These are phyloP conservation scores for Chrysomela aeneicollis DNA, from an alignment of 2,888 invertebrate species.

Conservation along the genomic window DNA sequence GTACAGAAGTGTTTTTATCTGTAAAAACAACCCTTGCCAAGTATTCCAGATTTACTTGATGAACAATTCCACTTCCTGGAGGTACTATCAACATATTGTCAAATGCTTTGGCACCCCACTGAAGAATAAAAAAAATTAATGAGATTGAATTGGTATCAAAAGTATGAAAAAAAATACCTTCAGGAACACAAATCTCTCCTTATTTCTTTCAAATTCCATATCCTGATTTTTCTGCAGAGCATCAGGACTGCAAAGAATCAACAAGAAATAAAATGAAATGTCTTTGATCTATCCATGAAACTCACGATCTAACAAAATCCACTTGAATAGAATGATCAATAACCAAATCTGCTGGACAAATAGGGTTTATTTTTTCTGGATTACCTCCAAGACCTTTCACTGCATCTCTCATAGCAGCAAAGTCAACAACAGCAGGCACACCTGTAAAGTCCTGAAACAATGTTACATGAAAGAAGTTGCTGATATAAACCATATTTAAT, in stretches of 20 bases:
- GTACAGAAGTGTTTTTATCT: constrained; percentile 64
- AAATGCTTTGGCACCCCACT: constrained; percentile 97
- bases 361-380: constrained; percentile 93
- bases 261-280: not conserved
- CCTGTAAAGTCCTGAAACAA: constrained; percentile 85
- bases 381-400: constrained; percentile 86
- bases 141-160: constrained; percentile 18
- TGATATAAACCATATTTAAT: too few relatives aligned
- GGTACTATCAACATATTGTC: constrained; percentile 97
- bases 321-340: constrained; percentile 99
- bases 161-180: constrained; percentile 70
- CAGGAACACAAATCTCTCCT: constrained; percentile 93
- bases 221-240: constrained; percentile 92
- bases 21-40: constrained; percentile 90
- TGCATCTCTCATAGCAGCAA: constrained; percentile 98
- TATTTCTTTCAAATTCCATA: constrained; percentile 93
- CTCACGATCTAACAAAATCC: constrained; percentile 82
- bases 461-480: not conserved
- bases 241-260: constrained; percentile 71
- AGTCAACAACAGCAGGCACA: constrained; percentile 98
- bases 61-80: constrained; percentile 97
- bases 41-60: constrained; percentile 98
- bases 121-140: constrained; percentile 52
- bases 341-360: constrained; percentile 96
- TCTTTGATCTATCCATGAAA: constrained; percentile 41